A percentile compares a stretch with the other conserved stretches of the same genome.
Evolutionary conservation across 2,113 vertebrate genomes (phyloP).

Genomic region (Natator depressus): DNA sequence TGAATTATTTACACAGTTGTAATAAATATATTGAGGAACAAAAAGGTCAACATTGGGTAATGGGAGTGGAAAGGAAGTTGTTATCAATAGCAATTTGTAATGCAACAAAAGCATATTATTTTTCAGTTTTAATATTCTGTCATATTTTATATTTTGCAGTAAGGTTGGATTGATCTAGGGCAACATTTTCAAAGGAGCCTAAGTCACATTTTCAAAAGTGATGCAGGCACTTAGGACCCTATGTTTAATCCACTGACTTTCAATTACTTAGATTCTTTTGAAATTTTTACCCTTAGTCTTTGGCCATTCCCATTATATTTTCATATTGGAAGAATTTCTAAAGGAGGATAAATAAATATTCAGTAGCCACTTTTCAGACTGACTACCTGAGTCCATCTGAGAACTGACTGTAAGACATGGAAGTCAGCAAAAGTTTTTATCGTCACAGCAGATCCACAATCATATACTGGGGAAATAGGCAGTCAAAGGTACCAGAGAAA

Average conservation of each 20-base stretch:
- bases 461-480: background rate
- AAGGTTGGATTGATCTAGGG: background rate
- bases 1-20: background rate
- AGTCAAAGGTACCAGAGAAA: background rate
- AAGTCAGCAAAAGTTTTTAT: background rate
- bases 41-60: background rate
- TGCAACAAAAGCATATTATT: background rate
- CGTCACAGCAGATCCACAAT: background rate
- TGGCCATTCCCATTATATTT: background rate
- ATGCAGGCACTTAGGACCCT: background rate
- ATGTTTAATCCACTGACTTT: background rate
- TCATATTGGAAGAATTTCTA: background rate
- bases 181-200: background rate
- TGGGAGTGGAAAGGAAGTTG: background rate
- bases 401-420: background rate
- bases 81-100: background rate
- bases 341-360: background rate
- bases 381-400: background rate
- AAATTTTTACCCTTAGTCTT: background rate
- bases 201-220: background rate
- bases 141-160: background rate
- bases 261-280: background rate
- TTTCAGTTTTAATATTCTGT: background rate
- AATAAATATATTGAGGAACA: background rate
- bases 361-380: background rate